phyloP scores from a whole-genome alignment of 2,888 invertebrate genomes.

The Julus scanicus region DNA sequence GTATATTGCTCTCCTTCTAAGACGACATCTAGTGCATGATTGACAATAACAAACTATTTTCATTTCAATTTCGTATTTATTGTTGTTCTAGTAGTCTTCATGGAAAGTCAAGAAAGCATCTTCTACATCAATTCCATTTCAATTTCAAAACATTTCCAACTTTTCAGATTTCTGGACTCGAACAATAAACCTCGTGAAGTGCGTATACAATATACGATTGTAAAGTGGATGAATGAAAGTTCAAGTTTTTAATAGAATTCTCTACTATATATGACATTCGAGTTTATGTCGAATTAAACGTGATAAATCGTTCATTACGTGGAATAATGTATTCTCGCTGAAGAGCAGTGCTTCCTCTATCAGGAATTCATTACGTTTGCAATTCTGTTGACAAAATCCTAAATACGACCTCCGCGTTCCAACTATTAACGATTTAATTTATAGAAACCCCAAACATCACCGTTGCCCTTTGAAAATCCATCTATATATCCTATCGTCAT shows the following conservation, averaged over 20 bases:
- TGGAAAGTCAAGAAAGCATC: not conserved
- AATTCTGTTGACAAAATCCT: conserved; percentile 28
- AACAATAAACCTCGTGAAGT: not conserved
- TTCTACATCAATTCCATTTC: not conserved
- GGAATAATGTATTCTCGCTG: not conserved
- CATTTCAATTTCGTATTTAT: too few species aligned
- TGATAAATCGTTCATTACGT: not conserved
- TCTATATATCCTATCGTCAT: not conserved
- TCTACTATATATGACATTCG: not conserved
- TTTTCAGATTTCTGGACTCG: not conserved
- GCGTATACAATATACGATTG: not conserved
- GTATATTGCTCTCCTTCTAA: too few species aligned
- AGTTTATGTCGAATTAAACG: not conserved
- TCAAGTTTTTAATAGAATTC: not conserved
- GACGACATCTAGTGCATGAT: too few species aligned
- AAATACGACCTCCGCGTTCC: not conserved
- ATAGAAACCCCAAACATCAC: not conserved
- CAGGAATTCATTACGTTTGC: not conserved
- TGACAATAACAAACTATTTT: too few species aligned
- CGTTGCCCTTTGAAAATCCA: not conserved
- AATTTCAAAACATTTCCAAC: not conserved
- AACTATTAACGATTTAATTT: conserved; percentile 9
- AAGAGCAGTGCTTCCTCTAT: not conserved
- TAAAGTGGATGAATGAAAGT: not conserved
- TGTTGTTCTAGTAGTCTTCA: too few species aligned